Percentiles rank a stretch among this genome's conserved stretches.
phyloP scores from a whole-genome alignment of 2,113 vertebrate genomes.

The Ctenodactylus gundi region DNA sequence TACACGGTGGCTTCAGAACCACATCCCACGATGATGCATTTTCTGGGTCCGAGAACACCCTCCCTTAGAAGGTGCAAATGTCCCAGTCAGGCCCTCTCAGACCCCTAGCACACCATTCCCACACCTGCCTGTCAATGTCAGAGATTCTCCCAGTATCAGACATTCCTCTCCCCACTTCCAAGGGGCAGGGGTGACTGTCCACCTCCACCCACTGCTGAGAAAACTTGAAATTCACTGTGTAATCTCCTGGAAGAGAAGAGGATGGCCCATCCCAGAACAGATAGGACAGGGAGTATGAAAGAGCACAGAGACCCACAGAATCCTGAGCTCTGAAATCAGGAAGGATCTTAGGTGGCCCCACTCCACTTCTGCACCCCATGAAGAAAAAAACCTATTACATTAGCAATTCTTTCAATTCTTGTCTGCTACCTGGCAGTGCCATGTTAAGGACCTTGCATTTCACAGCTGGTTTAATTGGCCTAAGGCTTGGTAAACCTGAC shows the following conservation, averaged over 20 bases:
- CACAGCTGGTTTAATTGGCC: neutral
- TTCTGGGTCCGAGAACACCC: neutral
- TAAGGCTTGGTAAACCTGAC: neutral
- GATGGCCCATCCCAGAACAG: neutral
- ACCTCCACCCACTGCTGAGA: neutral
- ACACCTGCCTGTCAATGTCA: neutral
- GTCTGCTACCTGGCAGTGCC: no score
- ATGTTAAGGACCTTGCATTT: neutral
- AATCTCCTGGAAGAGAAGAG: neutral
- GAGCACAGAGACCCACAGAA: neutral
- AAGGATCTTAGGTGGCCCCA: neutral
- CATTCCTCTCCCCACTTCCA: neutral
- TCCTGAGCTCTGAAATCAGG: neutral
- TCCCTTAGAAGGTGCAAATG: neutral
- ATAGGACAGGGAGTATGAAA: rapidly evolving
- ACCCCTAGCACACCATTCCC: neutral
- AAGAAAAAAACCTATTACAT: neutral
- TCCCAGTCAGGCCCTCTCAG: neutral
- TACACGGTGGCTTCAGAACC: neutral
- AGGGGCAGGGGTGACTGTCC: neutral
- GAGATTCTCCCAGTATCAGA: neutral
- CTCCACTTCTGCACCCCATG: no score
- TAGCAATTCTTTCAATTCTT: neutral
- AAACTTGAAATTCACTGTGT: neutral
- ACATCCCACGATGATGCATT: neutral